Evolutionary conservation across 2,113 vertebrate genomes (phyloP).

Genomic region (Mixornis gularis): DNA sequence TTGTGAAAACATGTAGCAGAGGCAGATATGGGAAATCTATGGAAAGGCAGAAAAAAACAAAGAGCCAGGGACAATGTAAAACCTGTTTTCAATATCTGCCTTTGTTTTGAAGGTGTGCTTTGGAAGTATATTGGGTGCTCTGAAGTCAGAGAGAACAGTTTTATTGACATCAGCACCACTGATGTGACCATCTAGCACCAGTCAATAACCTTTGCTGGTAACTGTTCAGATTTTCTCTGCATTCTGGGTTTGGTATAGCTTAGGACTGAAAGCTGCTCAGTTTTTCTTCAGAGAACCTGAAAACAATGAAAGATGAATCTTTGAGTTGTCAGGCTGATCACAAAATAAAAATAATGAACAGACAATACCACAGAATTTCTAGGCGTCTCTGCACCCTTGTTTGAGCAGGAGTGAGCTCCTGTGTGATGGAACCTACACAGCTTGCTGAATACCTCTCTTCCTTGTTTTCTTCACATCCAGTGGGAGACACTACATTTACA

Average conservation of each 20-base stretch:
- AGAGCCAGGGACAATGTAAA: background rate
- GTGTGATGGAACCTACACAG: accelerated
- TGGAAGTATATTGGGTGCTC: background rate
- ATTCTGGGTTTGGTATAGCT: background rate
- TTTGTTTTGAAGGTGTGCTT: background rate
- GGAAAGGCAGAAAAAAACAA: background rate
- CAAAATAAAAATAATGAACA: background rate
- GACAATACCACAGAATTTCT: background rate
- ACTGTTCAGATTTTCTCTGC: background rate
- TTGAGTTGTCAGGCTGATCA: accelerated
- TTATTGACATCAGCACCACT: background rate
- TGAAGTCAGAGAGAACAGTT: background rate
- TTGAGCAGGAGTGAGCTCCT: background rate
- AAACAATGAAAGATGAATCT: accelerated
- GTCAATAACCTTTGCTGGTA: background rate
- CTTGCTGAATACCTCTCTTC: background rate
- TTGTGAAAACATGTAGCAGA: background rate
- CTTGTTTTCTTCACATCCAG: background rate
- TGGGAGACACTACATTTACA: background rate
- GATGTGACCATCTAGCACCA: background rate
- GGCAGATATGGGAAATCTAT: background rate
- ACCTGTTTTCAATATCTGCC: background rate
- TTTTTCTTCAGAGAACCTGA: background rate
- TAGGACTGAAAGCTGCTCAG: background rate
- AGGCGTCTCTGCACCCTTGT: background rate